Evolutionary conservation across 1,140 invertebrate genomes (phyloP).

Genomic region (Coelopa frigida): DNA sequence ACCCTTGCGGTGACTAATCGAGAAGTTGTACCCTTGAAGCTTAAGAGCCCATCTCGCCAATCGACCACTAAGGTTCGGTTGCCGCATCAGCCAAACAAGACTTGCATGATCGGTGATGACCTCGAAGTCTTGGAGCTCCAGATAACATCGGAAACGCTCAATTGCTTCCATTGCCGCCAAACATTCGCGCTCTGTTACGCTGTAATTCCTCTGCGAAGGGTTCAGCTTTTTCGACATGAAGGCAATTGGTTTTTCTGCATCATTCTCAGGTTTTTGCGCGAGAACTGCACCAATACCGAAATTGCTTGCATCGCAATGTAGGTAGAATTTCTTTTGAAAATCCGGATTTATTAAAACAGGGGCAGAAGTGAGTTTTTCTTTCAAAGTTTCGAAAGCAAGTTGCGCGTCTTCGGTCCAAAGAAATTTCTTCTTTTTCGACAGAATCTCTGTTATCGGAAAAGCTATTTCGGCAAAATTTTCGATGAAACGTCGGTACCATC

Average conservation of each 20-base stretch:
- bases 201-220: constrained; percentile 12
- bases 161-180: constrained; percentile 6
- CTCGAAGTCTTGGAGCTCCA: constrained; percentile 23
- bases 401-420: constrained; percentile 1
- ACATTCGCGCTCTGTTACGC: constrained; percentile 10
- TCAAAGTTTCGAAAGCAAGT: constrained; percentile 2
- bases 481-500: constrained; percentile 38
- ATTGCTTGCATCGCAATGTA: constrained; percentile 14
- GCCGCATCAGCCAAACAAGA: constrained; percentile 26
- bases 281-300: constrained; percentile 16
- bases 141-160: constrained; percentile 7
- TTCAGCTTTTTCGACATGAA: constrained; percentile 18
- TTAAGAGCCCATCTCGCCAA: constrained; percentile 3
- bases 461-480: constrained; percentile 27
- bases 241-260: constrained; percentile 12
- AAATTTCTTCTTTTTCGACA: constrained; percentile 22
- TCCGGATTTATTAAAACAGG: constrained; percentile 27
- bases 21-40: not conserved
- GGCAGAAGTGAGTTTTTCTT: constrained; percentile 12
- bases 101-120: constrained; percentile 32
- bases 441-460: constrained; percentile 29
- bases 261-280: constrained; percentile 14
- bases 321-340: constrained; percentile 14
- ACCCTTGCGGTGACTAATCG: constrained; percentile 5
- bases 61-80: constrained; percentile 4